Conservation (phyloP, 2,888 invertebrate species). For the Rhopalosiphum nymphaeae region DNA sequence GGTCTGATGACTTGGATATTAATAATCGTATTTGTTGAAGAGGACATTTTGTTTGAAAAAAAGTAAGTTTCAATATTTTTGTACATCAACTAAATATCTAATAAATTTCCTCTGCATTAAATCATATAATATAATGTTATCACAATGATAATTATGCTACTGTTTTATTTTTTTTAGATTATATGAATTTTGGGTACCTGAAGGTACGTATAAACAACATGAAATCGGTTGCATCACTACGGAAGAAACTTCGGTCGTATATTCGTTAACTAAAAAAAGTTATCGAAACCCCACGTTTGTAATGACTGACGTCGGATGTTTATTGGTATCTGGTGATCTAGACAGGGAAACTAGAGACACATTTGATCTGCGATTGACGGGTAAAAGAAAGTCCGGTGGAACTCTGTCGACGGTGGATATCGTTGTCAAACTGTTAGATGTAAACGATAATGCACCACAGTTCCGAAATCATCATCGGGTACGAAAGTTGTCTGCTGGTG, state of each 20-base stretch:
- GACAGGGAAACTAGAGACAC: constrained; percentile 82
- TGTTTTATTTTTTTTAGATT: constrained; percentile 72
- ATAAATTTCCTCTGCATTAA: not conserved
- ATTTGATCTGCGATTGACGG: constrained; percentile 79
- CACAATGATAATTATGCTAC: not conserved
- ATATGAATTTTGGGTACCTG: constrained; percentile 86
- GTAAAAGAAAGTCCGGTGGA: constrained; percentile 49
- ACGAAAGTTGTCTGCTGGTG: constrained; percentile 71
- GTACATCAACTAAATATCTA: constrained; percentile 69
- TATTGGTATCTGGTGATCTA: constrained; percentile 81
- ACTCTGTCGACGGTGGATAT: constrained; percentile 80
- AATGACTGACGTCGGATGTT: constrained; percentile 77
- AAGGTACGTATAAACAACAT: constrained; percentile 80
- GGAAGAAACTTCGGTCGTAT: constrained; percentile 83
- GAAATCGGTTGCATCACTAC: constrained; percentile 84
- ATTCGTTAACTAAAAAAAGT: constrained; percentile 72
- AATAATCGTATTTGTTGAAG: constrained; percentile 37
- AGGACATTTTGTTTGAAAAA: constrained; percentile 53
- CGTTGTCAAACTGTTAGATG: constrained; percentile 84
- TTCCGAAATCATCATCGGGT: constrained; percentile 81
- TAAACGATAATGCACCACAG: constrained; percentile 86
- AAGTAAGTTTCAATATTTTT: constrained; percentile 80
- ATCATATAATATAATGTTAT: not conserved
- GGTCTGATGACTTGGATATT: constrained; percentile 73
- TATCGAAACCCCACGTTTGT: constrained; percentile 69